These are phyloP conservation scores for Neuroterus valhalla DNA, from an alignment of 1,140 invertebrate species.

Conservation along the genomic window DNA sequence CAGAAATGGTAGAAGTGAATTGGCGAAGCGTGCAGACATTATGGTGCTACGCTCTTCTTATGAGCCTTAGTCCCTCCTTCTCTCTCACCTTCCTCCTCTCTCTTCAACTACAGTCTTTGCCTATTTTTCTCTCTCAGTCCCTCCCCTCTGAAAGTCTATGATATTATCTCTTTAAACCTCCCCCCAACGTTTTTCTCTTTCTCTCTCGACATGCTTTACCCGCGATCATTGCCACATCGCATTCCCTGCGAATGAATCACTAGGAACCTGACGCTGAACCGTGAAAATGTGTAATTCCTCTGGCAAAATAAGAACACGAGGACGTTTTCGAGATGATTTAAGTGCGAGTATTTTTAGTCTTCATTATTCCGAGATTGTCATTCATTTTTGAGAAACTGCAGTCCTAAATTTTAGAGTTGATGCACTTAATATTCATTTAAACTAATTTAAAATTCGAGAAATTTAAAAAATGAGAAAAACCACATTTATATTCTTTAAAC, in stretches of 20 bases:
- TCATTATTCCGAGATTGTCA: neutral
- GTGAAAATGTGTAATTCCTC: constrained; percentile 34
- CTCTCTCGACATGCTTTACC: constrained; percentile 36
- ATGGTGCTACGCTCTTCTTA: constrained; percentile 48
- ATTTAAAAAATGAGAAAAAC: too few species aligned
- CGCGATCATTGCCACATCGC: constrained; percentile 66
- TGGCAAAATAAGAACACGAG: constrained; percentile 2
- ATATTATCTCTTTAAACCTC: constrained; percentile 45
- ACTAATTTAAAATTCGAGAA: too few species aligned
- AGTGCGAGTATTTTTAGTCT: neutral
- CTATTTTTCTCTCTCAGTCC: constrained; percentile 38
- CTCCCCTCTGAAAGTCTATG: constrained; percentile 14
- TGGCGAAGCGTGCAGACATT: constrained; percentile 61
- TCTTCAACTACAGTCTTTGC: constrained; percentile 38
- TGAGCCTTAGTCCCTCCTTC: constrained; percentile 37
- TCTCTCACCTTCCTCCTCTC: constrained; percentile 45
- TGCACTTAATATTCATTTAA: too few species aligned
- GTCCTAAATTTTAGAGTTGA: too few species aligned
- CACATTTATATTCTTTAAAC: too few species aligned
- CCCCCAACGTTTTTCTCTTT: constrained; percentile 44
- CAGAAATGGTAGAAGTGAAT: constrained; percentile 48
- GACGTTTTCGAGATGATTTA: constrained; percentile 14
- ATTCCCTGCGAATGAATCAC: constrained; percentile 68
- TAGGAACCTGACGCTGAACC: constrained; percentile 59
- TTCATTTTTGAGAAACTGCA: too few species aligned